Base-by-base conservation (phyloP, 2,113 vertebrate species). In the Barbus barbus region DNA sequence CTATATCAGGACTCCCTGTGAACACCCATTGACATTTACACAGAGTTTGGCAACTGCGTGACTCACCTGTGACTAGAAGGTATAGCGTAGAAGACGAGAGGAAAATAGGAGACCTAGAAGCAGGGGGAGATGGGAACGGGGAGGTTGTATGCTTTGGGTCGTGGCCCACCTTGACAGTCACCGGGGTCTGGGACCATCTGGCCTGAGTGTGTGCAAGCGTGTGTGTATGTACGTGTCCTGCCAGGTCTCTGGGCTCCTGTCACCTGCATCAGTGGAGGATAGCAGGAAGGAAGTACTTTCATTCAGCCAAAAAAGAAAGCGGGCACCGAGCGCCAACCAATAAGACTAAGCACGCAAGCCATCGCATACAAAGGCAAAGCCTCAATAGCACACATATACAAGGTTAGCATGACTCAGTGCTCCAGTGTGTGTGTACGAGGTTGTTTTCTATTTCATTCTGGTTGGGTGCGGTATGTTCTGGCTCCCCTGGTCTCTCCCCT, bases 401-500 rank as follows among this genome's bases (percentile, higher is more conserved):
- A 95, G 93, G 94, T 94, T 93, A 94, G 61, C 33, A 22, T 53
- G 78, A 46, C 26, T 81, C 41, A 63, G 58, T 41, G 44, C 36
- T 53, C 2, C 46, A 24, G 41, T 51, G 53, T 56, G 38, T 41
- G 38, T 14, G 88, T 90, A 90, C 89, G 74, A 83, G 91, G 88
- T 90, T 93, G 92, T 93, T 93, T 93, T 93, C 91, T 91, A 79
- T 92, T 89, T 12, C 63, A 31, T 90, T 91, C 91, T 84, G 85
- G 90, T 91, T 91, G 89, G 91, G 91, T 93, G 69, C 85, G 90
- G 93, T 88, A 88, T 79, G 90, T 82, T 92, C 91, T 86, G 89
- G 91, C 91, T 93, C 92, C 90, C 92, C 82, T 85, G 90, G 91
- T 93, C 90, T 94, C 92, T 93, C 86, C 91, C 91, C 93, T 91